These are phyloP conservation scores for Ploceus nigricollis DNA, from an alignment of 2,113 vertebrate genomes.

Conservation along the genomic window DNA sequence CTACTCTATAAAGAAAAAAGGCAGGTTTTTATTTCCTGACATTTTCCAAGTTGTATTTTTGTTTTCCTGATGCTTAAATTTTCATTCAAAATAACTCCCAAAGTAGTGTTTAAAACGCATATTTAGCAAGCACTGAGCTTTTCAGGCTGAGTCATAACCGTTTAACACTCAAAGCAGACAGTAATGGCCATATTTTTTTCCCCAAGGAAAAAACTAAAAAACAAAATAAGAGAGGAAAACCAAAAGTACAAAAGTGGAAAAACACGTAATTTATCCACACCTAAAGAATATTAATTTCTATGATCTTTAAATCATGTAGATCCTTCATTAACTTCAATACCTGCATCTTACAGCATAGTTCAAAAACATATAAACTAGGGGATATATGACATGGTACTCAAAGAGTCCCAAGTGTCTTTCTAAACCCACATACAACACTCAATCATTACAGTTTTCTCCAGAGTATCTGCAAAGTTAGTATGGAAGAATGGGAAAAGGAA, in stretches of 20 bases:
- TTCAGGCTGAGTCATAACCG: slow-evolving; percentile 1
- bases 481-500: neutral
- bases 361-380: neutral
- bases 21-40: slow-evolving; percentile 30
- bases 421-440: neutral
- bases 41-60: slow-evolving; percentile 48
- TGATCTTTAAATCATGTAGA: neutral
- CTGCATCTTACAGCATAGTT: neutral
- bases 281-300: neutral
- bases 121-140: slow-evolving; percentile 8
- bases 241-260: neutral
- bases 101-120: neutral
- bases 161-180: neutral
- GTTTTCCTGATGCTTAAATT: slow-evolving; percentile 38
- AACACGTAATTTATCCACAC: neutral
- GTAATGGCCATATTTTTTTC: neutral
- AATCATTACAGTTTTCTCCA: neutral
- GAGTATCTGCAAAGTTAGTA: neutral
- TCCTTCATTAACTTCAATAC: neutral
- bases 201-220: neutral
- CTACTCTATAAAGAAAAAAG: neutral
- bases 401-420: neutral
- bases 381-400: neutral
- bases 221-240: neutral
- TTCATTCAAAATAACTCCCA: slow-evolving; percentile 12